phyloP scores from a whole-genome alignment of 2,113 vertebrate genomes.

The Plectropomus leopardus region DNA sequence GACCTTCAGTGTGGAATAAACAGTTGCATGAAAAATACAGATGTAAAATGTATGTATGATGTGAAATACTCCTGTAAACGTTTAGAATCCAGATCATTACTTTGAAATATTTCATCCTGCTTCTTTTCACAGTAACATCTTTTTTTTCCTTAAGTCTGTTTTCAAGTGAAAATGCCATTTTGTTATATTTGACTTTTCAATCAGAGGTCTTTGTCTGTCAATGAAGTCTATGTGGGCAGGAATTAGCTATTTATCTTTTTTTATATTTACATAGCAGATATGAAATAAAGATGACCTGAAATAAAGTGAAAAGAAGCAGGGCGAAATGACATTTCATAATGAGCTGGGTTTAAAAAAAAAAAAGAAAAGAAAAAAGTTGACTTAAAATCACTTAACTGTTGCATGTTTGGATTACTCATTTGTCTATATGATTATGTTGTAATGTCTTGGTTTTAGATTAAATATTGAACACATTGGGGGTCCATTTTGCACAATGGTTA shows the following conservation, averaged over 20 bases:
- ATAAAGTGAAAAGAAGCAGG: background rate
- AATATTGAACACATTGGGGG: background rate
- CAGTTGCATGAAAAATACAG: no score
- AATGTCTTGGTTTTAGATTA: background rate
- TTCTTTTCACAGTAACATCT: background rate
- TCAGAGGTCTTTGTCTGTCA: background rate
- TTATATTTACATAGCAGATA: no score
- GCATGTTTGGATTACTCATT: background rate
- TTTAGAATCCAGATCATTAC: background rate
- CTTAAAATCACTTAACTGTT: background rate
- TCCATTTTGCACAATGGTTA: background rate
- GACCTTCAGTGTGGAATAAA: no score
- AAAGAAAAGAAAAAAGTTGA: no score
- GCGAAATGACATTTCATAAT: no score
- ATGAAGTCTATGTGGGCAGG: background rate
- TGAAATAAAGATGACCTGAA: background rate
- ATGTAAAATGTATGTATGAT: no score
- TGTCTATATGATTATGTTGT: background rate
- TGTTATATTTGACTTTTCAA: background rate
- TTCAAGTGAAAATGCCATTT: background rate
- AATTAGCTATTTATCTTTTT: no score
- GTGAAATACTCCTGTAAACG: no score
- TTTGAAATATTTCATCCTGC: background rate
- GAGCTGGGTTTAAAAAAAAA: no score
- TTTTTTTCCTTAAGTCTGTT: background rate